Evolutionary conservation across 2,888 invertebrate genomes (phyloP).

Genomic region (Muschampia plurimacula): DNA sequence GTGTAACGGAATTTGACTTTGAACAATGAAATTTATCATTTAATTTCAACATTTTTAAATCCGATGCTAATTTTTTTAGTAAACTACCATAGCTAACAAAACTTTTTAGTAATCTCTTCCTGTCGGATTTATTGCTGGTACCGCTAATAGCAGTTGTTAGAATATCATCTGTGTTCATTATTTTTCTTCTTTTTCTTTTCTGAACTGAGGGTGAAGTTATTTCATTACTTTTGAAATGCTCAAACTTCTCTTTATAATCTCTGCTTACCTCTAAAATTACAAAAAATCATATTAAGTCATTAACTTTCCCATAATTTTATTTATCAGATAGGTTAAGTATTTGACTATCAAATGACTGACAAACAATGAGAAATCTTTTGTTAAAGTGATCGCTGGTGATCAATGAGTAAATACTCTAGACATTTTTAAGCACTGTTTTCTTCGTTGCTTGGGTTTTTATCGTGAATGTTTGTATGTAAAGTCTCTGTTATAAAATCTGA

Average conservation of each 20-base stretch:
- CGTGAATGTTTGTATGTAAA: constrained; percentile 37
- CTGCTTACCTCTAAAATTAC: constrained; percentile 8
- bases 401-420: neutral
- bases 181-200: constrained; percentile 32
- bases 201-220: neutral
- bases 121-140: constrained; percentile 13
- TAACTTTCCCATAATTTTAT: neutral
- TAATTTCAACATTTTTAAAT: constrained; percentile 54
- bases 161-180: constrained; percentile 16
- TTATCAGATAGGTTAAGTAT: no score
- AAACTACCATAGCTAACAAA: constrained; percentile 50
- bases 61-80: constrained; percentile 52
- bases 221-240: neutral
- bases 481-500: constrained; percentile 64
- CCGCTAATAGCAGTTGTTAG: constrained; percentile 4
- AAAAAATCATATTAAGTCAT: neutral
- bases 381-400: no score
- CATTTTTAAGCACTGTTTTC: neutral
- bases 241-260: neutral
- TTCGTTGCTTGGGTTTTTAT: neutral
- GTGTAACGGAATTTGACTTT: constrained; percentile 38
- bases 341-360: no score
- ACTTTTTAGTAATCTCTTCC: constrained; percentile 1
- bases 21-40: constrained; percentile 55
- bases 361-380: no score